phyloP scores from a whole-genome alignment of 2,888 invertebrate genomes.

The Eumerus sabulonum region DNA sequence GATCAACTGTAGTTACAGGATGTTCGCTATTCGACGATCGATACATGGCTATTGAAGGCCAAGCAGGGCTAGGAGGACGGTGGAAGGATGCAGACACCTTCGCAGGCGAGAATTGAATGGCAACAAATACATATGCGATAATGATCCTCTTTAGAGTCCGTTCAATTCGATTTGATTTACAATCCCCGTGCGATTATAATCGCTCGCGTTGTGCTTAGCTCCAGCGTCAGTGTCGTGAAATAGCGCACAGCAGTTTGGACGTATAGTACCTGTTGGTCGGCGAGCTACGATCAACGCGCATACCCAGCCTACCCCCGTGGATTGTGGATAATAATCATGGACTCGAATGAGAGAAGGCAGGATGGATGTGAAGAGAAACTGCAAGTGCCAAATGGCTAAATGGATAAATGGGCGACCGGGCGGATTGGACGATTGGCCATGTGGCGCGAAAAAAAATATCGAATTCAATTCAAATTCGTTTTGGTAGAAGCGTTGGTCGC shows the following conservation, averaged over 20 bases:
- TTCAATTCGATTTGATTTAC: slow-evolving; percentile 79
- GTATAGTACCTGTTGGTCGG: slow-evolving; percentile 43
- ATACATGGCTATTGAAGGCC: not conserved
- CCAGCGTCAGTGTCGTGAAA: no score
- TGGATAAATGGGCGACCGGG: not conserved
- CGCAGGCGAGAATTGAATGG: slow-evolving; percentile 48
- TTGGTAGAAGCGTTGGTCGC: slow-evolving; percentile 4
- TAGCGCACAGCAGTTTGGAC: no score
- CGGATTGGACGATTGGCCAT: slow-evolving; percentile 10
- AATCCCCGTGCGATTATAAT: slow-evolving; percentile 79
- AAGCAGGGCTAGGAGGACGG: no score
- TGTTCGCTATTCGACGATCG: slow-evolving; percentile 10
- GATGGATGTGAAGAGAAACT: slow-evolving; percentile 33
- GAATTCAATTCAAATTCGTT: slow-evolving; percentile 68
- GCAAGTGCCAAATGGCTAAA: slow-evolving; percentile 56
- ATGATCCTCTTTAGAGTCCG: slow-evolving; percentile 70
- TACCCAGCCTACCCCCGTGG: slow-evolving; percentile 45
- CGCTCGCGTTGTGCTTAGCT: slow-evolving; percentile 69
- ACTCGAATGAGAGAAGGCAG: slow-evolving; percentile 5
- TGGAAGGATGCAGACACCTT: slow-evolving; percentile 2
- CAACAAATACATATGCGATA: slow-evolving; percentile 68
- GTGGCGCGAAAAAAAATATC: slow-evolving; percentile 51
- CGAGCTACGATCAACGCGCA: slow-evolving; percentile 6
- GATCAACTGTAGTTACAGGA: not conserved
- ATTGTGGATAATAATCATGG: slow-evolving; percentile 49